phyloP scores from a whole-genome alignment of 2,888 invertebrate genomes.

The Actias luna region DNA sequence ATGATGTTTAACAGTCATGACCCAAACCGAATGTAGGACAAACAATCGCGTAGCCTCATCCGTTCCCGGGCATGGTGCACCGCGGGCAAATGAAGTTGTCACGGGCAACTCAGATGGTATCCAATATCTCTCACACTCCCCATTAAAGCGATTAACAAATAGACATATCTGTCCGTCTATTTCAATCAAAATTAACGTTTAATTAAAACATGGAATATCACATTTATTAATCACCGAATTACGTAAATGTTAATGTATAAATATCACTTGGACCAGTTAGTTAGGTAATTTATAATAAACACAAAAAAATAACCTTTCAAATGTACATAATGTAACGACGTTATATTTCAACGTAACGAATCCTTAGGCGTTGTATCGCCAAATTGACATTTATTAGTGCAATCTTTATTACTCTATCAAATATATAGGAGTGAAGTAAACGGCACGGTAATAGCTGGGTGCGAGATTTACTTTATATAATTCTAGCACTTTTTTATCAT shows the following conservation, averaged over 20 bases:
- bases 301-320: not conserved
- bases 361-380: not conserved
- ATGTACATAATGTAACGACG: not conserved
- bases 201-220: not conserved
- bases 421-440: too few relatives aligned
- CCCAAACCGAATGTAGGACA: too few relatives aligned
- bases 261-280: not conserved
- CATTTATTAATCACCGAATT: not conserved
- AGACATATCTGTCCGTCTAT: not conserved
- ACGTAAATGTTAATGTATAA: slow-evolving; percentile 11
- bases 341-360: not conserved
- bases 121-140: too few relatives aligned
- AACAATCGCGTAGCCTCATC: too few relatives aligned
- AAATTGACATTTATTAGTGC: not conserved
- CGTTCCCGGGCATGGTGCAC: too few relatives aligned
- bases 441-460: too few relatives aligned
- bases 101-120: too few relatives aligned
- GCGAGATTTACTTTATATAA: too few relatives aligned
- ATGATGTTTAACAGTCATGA: too few relatives aligned
- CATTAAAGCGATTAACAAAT: not conserved
- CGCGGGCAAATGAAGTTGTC: too few relatives aligned
- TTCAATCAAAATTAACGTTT: not conserved
- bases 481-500: too few relatives aligned
- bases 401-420: not conserved
- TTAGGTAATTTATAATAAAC: too few relatives aligned